Conservation (phyloP, 2,797 vertebrate species). For the Coendou prehensilis region DNA sequence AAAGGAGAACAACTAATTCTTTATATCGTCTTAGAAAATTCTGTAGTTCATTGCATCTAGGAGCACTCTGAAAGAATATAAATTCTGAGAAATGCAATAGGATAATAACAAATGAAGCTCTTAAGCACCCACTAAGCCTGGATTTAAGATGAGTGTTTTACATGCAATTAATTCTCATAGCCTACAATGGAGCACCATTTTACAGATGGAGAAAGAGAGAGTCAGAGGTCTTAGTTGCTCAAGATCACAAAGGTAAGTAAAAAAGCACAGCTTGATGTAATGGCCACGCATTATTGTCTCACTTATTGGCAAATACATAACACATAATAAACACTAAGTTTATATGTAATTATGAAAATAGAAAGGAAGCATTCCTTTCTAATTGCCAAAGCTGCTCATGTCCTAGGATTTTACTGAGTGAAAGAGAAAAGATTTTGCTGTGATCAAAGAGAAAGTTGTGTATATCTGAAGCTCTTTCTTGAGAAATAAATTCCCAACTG, state of each 20-base stretch:
- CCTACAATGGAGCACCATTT: background rate
- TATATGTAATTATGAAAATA: constrained; percentile 36
- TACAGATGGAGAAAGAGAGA: background rate
- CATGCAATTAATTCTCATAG: background rate
- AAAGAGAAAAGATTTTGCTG: constrained; percentile 1
- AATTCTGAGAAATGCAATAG: background rate
- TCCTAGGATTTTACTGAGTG: background rate
- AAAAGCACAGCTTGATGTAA: background rate
- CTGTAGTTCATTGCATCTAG: background rate
- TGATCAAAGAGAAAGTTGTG: constrained; percentile 1
- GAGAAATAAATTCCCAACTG: constrained; percentile 51
- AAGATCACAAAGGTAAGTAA: background rate
- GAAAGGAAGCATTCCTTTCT: background rate
- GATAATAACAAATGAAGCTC: background rate
- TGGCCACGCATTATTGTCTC: background rate
- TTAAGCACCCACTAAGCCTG: background rate
- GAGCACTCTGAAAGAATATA: background rate
- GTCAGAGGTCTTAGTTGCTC: background rate
- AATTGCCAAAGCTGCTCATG: background rate
- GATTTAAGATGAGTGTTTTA: background rate
- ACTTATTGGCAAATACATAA: background rate
- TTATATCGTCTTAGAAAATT: background rate
- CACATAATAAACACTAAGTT: constrained; percentile 8
- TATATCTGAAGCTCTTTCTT: constrained; percentile 30
- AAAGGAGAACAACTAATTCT: background rate